These are phyloP conservation scores for Genyomyrus donnyi DNA, from an alignment of 2,113 vertebrate species.

Conservation along the genomic window DNA sequence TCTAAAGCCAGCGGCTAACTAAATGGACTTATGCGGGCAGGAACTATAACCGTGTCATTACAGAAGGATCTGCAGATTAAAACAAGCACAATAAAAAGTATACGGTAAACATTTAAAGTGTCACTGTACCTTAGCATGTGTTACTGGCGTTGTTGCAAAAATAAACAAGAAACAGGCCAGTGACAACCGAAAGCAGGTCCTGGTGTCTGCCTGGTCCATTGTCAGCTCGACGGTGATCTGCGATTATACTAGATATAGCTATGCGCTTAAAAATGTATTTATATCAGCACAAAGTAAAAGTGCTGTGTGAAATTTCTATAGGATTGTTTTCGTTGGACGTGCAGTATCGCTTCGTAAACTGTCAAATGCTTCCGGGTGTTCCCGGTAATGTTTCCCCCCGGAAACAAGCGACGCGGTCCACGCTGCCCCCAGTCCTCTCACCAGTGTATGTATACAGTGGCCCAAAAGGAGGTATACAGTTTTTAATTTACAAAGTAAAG, in stretches of 20 bases:
- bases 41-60: neutral
- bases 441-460: neutral
- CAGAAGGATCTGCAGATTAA: neutral
- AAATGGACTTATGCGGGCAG: neutral
- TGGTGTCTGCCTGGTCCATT: neutral
- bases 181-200: neutral
- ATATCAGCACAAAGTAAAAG: neutral
- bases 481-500: neutral
- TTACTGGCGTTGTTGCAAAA: conserved; percentile 26
- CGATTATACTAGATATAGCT: neutral
- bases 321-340: neutral
- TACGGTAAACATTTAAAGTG: neutral
- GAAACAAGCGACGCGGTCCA: neutral
- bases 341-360: neutral
- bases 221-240: neutral
- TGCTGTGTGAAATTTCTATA: neutral
- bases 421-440: neutral
- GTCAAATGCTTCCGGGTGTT: conserved; percentile 1
- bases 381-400: neutral
- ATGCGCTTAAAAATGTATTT: neutral
- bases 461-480: neutral
- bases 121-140: conserved; percentile 58
- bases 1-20: neutral
- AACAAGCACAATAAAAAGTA: neutral
- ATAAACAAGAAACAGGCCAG: conserved; percentile 45